These are phyloP conservation scores for Neotoxoptera formosana DNA, from an alignment of 1,140 invertebrate species.

Conservation along the genomic window DNA sequence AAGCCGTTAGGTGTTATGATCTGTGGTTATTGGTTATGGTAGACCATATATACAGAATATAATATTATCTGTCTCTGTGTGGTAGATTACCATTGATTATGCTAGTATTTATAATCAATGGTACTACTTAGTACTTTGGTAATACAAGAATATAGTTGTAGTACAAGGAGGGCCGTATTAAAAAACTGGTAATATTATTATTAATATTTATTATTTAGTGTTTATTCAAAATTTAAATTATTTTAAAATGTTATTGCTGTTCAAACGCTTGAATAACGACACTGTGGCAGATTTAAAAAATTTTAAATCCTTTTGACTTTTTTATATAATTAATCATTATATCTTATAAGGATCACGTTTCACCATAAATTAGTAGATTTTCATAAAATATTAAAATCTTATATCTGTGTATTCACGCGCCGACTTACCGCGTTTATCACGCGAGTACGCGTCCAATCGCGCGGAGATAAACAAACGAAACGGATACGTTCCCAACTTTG, in stretches of 20 bases:
- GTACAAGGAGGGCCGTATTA: neutral
- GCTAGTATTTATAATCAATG: no score
- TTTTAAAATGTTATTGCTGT: neutral
- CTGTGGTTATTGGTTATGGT: no score
- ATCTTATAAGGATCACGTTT: neutral
- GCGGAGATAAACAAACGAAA: neutral
- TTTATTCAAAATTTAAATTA: neutral
- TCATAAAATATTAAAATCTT: no score
- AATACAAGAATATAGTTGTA: neutral
- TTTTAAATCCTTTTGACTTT: neutral
- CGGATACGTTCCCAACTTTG: slow-evolving; percentile 47
- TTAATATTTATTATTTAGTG: neutral
- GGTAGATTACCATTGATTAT: no score
- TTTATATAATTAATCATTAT: neutral
- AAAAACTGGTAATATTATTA: neutral
- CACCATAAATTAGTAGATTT: no score
- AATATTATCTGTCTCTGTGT: no score
- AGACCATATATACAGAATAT: no score
- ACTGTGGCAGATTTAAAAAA: neutral
- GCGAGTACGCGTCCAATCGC: neutral
- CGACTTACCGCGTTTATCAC: neutral
- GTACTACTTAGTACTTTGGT: no score
- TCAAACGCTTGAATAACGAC: neutral
- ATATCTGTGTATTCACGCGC: neutral
- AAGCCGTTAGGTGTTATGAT: no score